These are phyloP conservation scores for Solea senegalensis DNA, from an alignment of 2,113 vertebrate species.

Conservation along the genomic window DNA sequence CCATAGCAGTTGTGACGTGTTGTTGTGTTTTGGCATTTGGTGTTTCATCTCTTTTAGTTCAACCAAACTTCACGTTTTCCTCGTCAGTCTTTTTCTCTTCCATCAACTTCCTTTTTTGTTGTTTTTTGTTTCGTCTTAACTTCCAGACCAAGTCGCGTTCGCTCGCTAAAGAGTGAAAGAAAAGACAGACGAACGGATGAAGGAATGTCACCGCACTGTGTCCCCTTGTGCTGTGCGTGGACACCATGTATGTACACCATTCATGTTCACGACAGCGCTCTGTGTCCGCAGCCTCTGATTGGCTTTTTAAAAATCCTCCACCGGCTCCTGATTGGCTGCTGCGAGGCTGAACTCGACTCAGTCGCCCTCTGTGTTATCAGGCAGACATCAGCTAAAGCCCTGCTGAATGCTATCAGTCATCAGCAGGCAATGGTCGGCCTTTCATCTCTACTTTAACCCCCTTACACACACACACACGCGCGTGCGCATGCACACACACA, in stretches of 20 bases:
- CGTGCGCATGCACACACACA: too few species aligned
- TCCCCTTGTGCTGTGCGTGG: neutral
- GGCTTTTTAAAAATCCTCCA: neutral
- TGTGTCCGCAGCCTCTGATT: neutral
- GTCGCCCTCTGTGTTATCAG: slow-evolving; percentile 68
- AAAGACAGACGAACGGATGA: too few species aligned
- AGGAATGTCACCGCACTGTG: neutral
- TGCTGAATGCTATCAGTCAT: slow-evolving; percentile 76
- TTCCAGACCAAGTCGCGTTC: too few species aligned
- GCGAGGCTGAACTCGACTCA: slow-evolving; percentile 15
- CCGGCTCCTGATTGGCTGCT: slow-evolving; percentile 37
- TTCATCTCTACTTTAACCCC: slow-evolving; percentile 71
- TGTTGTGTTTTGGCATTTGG: too few species aligned
- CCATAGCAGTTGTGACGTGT: too few species aligned
- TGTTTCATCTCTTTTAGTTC: too few species aligned
- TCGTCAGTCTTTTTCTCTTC: too few species aligned
- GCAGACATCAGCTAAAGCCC: slow-evolving; percentile 67
- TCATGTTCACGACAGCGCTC: neutral
- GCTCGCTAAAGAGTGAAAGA: too few species aligned
- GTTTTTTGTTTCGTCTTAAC: too few species aligned
- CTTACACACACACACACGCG: neutral
- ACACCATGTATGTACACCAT: neutral
- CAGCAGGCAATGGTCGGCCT: slow-evolving; percentile 68
- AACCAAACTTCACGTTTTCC: too few species aligned
- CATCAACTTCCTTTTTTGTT: too few species aligned